Conservation (phyloP, 2,113 vertebrate species). For the Forbesichthys papilliferus region DNA sequence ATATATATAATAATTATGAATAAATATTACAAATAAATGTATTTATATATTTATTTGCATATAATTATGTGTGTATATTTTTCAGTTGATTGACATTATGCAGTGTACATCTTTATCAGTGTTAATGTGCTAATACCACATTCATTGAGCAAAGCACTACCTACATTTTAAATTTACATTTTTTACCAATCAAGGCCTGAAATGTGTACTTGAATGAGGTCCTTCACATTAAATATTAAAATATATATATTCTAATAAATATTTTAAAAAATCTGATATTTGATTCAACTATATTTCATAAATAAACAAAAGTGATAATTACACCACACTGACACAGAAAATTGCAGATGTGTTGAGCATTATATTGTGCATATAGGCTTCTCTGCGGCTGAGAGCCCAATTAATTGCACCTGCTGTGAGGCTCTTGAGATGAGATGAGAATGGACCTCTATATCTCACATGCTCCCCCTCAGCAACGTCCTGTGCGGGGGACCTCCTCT, state of each 20-base stretch:
- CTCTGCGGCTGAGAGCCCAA: conserved; percentile 47
- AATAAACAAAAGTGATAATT: not conserved
- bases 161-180: no score
- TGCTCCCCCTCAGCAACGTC: not conserved
- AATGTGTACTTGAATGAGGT: not conserved
- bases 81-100: no score
- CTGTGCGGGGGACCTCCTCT: conserved; percentile 42
- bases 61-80: no score
- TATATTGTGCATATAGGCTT: not conserved
- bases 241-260: not conserved
- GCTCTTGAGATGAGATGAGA: conserved; percentile 60
- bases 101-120: no score
- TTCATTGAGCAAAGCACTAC: no score
- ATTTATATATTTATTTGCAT: no score
- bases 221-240: no score
- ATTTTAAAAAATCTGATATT: not conserved
- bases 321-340: not conserved
- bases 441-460: conserved; percentile 55
- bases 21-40: no score
- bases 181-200: not conserved
- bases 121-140: no score
- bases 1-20: no score
- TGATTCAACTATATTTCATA: not conserved
- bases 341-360: not conserved
- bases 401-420: conserved; percentile 54